Conservation (phyloP, 2,888 invertebrate genomes). For the Eupsilia transversa region DNA sequence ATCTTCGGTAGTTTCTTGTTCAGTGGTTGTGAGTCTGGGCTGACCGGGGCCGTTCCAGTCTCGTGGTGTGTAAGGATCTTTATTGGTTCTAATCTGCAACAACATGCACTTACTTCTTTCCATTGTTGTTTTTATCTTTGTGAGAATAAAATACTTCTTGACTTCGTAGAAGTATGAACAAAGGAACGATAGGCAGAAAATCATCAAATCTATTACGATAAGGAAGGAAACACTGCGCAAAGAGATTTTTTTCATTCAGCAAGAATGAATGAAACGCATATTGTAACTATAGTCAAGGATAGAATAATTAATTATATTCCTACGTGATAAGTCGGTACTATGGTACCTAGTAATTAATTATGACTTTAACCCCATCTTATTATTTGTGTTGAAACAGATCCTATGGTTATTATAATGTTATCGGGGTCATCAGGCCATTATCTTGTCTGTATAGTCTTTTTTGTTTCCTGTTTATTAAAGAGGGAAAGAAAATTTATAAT, state of each 20-base stretch:
- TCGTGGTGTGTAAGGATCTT: constrained; percentile 29
- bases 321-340: constrained; percentile 6
- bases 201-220: background rate
- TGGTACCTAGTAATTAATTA: constrained; percentile 13
- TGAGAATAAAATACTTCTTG: background rate
- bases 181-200: background rate
- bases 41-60: constrained; percentile 11
- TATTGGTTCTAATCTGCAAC: constrained; percentile 40
- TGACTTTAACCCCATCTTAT: constrained; percentile 25
- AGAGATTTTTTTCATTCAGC: constrained; percentile 38
- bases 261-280: constrained; percentile 45
- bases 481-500: background rate
- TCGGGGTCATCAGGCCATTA: constrained; percentile 8
- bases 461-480: background rate
- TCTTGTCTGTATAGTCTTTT: constrained; percentile 7
- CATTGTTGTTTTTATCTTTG: background rate
- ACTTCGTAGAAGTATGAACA: background rate
- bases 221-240: constrained; percentile 18
- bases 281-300: constrained; percentile 23
- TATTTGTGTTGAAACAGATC: constrained; percentile 40
- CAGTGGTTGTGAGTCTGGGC: constrained; percentile 6
- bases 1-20: constrained; percentile 14
- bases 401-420: constrained; percentile 2
- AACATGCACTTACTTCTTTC: constrained; percentile 26
- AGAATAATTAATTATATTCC: constrained; percentile 15